Evolutionary conservation across 1,140 invertebrate species (phyloP).

Genomic region (Diabrotica virgifera): DNA sequence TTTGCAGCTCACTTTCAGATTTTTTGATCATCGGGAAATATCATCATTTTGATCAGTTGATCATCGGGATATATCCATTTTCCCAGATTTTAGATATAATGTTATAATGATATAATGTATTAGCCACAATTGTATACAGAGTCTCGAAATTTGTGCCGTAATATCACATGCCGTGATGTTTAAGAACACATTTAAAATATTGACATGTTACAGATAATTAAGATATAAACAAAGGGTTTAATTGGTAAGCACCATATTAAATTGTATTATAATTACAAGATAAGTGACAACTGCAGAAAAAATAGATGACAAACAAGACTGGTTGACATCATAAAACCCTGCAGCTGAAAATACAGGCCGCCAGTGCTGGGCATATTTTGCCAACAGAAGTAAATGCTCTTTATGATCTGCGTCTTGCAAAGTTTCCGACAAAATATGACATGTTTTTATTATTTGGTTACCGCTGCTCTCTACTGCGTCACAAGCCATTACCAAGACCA

Average conservation of each 20-base stretch:
- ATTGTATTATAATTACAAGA: slow-evolving; percentile 17
- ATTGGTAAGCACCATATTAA: slow-evolving; percentile 10
- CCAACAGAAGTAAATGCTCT: slow-evolving; percentile 6
- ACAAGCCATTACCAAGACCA: slow-evolving; percentile 11
- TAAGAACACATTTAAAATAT: too few species aligned
- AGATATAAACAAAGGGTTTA: not conserved
- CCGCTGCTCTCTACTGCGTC: slow-evolving; percentile 15
- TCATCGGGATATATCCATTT: too few species aligned
- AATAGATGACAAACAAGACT: slow-evolving; percentile 11
- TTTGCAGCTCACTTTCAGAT: too few species aligned
- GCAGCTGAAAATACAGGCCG: slow-evolving; percentile 7
- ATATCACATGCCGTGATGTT: too few species aligned
- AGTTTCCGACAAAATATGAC: slow-evolving; percentile 5
- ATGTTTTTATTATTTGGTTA: slow-evolving; percentile 5
- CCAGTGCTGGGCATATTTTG: slow-evolving; percentile 13
- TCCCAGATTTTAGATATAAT: too few species aligned
- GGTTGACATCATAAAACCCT: slow-evolving; percentile 15
- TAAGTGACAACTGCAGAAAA: slow-evolving; percentile 12
- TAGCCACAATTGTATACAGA: too few species aligned
- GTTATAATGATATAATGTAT: too few species aligned
- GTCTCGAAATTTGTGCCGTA: too few species aligned
- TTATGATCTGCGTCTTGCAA: not conserved
- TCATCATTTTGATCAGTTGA: too few species aligned
- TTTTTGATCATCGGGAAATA: too few species aligned
- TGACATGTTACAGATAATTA: too few species aligned